Evolutionary conservation across 1,140 invertebrate genomes (phyloP).

Genomic region (Patella vulgata): DNA sequence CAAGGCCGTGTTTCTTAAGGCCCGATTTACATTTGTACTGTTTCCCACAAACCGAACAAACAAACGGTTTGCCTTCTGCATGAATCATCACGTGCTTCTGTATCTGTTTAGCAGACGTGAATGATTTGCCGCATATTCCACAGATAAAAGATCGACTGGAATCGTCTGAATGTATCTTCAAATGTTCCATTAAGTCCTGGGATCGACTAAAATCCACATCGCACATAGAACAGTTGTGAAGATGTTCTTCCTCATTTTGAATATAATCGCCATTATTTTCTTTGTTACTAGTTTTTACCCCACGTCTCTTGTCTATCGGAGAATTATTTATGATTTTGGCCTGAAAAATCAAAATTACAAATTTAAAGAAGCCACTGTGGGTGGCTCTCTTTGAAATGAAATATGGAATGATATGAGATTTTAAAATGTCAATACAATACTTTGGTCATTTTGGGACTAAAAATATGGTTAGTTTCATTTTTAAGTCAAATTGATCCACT

Average conservation of each 20-base stretch:
- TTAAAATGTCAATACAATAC: too few relatives aligned
- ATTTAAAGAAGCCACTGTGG: too few relatives aligned
- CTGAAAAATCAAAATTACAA: too few relatives aligned
- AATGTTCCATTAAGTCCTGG: conserved; percentile 18
- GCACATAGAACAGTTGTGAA: conserved; percentile 25
- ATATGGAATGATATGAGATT: too few relatives aligned
- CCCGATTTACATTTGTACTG: conserved; percentile 25
- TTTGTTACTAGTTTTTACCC: too few relatives aligned
- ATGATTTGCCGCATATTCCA: conserved; percentile 88
- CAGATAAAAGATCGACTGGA: conserved; percentile 42
- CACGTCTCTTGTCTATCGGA: too few relatives aligned
- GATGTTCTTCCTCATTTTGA: conserved; percentile 27
- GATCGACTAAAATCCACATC: conserved; percentile 18
- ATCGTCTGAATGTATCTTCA: conserved; percentile 25
- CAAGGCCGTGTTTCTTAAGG: conserved; percentile 30
- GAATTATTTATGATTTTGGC: too few relatives aligned
- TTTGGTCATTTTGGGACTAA: too few relatives aligned
- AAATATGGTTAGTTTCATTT: too few relatives aligned
- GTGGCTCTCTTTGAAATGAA: too few relatives aligned
- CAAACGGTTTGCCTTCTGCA: conserved; percentile 81
- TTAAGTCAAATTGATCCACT: too few relatives aligned
- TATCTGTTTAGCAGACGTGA: conserved; percentile 87
- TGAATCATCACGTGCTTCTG: conserved; percentile 83
- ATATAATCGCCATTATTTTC: too few relatives aligned
- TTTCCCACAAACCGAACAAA: conserved; percentile 70